phyloP scores from a whole-genome alignment of 2,113 vertebrate species.

The Neopipo cinnamomea region DNA sequence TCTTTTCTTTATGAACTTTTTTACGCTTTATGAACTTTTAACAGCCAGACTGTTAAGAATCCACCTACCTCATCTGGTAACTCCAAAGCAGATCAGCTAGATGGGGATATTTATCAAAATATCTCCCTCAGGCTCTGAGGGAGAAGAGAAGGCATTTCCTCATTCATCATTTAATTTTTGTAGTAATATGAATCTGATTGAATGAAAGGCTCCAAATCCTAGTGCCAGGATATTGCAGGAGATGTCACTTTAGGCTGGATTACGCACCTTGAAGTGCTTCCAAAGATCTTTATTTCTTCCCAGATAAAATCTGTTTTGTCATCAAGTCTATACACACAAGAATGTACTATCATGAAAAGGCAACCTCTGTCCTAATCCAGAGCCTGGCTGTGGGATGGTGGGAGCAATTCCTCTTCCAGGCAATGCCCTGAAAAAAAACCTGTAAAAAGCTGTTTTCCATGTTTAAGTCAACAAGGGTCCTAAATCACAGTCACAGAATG shows the following conservation, averaged over 20 bases:
- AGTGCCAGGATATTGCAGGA: not conserved
- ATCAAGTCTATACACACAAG: not conserved
- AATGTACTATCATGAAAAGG: not conserved
- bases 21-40: no score
- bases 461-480: rapidly evolving
- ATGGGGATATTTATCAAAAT: not conserved
- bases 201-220: not conserved
- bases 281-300: not conserved
- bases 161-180: not conserved
- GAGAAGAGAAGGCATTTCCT: not conserved
- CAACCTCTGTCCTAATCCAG: not conserved
- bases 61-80: not conserved
- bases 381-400: not conserved
- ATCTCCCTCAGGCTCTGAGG: not conserved
- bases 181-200: not conserved
- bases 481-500: not conserved
- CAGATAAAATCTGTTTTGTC: not conserved
- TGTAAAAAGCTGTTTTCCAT: not conserved
- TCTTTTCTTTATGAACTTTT: not conserved
- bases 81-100: not conserved
- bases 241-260: not conserved
- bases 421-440: no score
- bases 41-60: not conserved
- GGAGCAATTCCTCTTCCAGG: not conserved
- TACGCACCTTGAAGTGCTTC: not conserved